These are phyloP conservation scores for Poeciliopsis turneri DNA, from an alignment of 2,797 vertebrate species.

Conservation along the genomic window DNA sequence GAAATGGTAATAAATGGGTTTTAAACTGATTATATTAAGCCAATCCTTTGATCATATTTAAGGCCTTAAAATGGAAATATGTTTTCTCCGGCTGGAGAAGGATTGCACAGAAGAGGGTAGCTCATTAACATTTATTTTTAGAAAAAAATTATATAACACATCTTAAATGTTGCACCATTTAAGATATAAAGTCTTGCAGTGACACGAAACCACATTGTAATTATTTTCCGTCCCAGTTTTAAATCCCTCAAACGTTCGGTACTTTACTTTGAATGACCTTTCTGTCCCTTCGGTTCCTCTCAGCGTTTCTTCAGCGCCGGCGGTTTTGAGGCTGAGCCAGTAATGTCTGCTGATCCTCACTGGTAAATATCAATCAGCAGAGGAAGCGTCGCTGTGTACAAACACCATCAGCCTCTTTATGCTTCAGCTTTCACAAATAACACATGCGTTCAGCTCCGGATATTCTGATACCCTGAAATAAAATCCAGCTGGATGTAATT, in stretches of 20 bases:
- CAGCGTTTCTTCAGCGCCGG: too few species aligned
- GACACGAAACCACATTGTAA: neutral
- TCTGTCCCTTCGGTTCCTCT: too few species aligned
- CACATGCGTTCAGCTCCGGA: neutral
- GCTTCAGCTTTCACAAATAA: neutral
- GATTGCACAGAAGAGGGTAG: conserved; percentile 16
- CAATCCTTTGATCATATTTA: conserved; percentile 97
- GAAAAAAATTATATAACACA: conserved; percentile 30
- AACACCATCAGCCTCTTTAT: neutral
- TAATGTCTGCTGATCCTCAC: neutral
- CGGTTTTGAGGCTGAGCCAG: neutral
- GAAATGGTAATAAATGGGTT: conserved; percentile 92
- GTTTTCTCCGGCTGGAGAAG: conserved; percentile 87
- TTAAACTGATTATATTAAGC: conserved; percentile 99
- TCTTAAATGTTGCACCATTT: neutral
- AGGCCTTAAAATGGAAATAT: conserved; percentile 98
- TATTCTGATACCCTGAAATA: neutral
- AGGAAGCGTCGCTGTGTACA: neutral
- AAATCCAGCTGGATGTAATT: neutral
- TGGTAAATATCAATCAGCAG: neutral
- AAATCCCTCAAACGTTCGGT: neutral
- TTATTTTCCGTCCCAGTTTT: neutral
- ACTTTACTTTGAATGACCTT: neutral
- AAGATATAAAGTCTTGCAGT: neutral
- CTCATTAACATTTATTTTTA: conserved; percentile 61